Evolutionary conservation across 2,888 invertebrate genomes (phyloP).

Genomic region (Chaetogeoica ovagalla): DNA sequence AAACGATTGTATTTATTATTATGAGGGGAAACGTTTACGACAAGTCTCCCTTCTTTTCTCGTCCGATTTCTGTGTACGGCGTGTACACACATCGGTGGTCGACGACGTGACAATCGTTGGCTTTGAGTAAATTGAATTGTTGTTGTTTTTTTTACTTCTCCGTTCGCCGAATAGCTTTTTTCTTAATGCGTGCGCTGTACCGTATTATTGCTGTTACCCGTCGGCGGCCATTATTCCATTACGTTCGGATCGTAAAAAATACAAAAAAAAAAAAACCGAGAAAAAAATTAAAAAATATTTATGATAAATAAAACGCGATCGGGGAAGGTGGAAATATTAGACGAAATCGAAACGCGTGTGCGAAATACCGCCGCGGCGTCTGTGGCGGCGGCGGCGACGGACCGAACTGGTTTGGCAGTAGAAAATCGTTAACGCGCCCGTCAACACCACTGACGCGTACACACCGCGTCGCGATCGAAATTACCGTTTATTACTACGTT

Average conservation of each 20-base stretch:
- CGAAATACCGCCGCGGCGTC: no score
- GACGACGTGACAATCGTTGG: constrained; percentile 27
- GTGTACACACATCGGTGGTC: neutral
- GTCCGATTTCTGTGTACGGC: constrained; percentile 7
- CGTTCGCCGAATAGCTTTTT: neutral
- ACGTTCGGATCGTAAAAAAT: neutral
- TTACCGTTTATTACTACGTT: no score
- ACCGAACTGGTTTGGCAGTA: no score
- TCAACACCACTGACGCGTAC: no score
- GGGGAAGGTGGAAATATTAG: no score
- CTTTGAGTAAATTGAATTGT: constrained; percentile 18
- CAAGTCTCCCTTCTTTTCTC: neutral
- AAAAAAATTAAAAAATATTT: no score
- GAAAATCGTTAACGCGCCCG: no score
- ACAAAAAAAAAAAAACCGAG: neutral
- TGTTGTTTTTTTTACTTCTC: neutral
- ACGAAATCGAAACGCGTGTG: no score
- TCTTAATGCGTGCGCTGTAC: no score
- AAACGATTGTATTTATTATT: neutral
- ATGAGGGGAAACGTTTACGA: constrained; percentile 3
- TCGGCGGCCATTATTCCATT: neutral
- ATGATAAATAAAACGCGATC: no score
- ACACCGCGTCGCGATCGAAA: no score
- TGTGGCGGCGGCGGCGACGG: no score
- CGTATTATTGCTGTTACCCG: neutral